These are phyloP conservation scores for Habrosyne pyritoides DNA, from an alignment of 2,888 invertebrate genomes.

Conservation along the genomic window DNA sequence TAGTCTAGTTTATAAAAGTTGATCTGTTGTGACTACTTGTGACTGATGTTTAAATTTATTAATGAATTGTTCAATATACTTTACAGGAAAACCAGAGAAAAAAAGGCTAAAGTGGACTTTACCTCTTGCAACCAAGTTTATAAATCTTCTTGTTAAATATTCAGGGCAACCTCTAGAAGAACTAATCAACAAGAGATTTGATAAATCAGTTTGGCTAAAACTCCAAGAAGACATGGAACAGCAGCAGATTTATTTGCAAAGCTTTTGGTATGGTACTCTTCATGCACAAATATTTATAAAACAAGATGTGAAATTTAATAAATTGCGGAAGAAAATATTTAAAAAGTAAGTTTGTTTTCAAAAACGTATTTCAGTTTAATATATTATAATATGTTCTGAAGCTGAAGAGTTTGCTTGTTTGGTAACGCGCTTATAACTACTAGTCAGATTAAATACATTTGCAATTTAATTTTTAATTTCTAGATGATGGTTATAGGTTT, in stretches of 20 bases:
- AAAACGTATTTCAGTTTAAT: not conserved
- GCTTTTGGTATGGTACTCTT: slow-evolving; percentile 59
- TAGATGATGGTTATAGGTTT: too few relatives aligned
- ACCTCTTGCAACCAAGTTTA: slow-evolving; percentile 51
- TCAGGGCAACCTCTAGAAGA: slow-evolving; percentile 49
- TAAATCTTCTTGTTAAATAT: slow-evolving; percentile 53
- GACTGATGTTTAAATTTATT: too few relatives aligned
- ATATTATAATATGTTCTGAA: too few relatives aligned
- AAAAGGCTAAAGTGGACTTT: slow-evolving; percentile 58
- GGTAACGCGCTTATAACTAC: too few relatives aligned
- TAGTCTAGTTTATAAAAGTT: too few relatives aligned
- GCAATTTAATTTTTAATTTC: too few relatives aligned
- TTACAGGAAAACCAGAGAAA: slow-evolving; percentile 48
- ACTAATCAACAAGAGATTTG: slow-evolving; percentile 56
- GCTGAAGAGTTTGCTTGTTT: too few relatives aligned
- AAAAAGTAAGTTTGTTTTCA: slow-evolving; percentile 50
- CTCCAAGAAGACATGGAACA: slow-evolving; percentile 54
- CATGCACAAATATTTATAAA: slow-evolving; percentile 67
- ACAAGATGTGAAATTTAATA: slow-evolving; percentile 51
- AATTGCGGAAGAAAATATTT: slow-evolving; percentile 48
- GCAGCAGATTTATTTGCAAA: slow-evolving; percentile 46
- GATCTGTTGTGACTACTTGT: too few relatives aligned
- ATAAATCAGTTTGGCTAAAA: slow-evolving; percentile 57
- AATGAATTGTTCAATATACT: too few relatives aligned
- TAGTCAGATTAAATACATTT: too few relatives aligned